phyloP scores from a whole-genome alignment of 2,797 vertebrate species.

The Clarias laeviceps region DNA sequence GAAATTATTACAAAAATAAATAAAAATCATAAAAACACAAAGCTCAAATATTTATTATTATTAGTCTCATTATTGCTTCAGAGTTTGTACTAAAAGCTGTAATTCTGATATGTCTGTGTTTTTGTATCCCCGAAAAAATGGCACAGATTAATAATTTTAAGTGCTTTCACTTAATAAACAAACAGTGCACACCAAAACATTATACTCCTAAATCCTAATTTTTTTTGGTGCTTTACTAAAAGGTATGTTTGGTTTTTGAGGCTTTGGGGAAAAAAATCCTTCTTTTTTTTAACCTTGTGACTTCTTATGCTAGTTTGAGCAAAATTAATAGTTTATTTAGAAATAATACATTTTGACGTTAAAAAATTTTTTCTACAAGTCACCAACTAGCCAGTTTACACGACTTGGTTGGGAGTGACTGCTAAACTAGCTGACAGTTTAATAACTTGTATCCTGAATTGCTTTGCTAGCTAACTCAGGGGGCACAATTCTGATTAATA shows the following conservation, averaged over 20 bases:
- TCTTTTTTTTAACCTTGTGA: neutral
- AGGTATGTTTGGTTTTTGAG: neutral
- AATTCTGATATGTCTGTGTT: neutral
- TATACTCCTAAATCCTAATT: no score
- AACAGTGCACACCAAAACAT: neutral
- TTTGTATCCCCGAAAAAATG: neutral
- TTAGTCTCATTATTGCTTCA: neutral
- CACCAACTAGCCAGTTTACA: neutral
- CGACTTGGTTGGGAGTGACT: neutral
- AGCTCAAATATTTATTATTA: no score
- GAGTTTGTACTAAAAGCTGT: neutral
- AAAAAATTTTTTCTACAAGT: no score
- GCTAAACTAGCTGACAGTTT: slow-evolving; percentile 1
- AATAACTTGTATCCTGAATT: neutral
- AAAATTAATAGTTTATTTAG: neutral
- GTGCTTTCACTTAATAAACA: neutral
- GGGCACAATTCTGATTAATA: neutral
- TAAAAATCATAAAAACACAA: no score
- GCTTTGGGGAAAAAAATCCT: no score
- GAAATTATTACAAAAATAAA: no score
- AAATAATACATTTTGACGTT: neutral
- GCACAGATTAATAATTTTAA: neutral
- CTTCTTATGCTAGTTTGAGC: neutral
- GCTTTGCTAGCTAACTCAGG: neutral
- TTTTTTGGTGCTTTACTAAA: neutral